Conservation (phyloP, 1,140 invertebrate genomes). For the Platorchestia sp. region DNA sequence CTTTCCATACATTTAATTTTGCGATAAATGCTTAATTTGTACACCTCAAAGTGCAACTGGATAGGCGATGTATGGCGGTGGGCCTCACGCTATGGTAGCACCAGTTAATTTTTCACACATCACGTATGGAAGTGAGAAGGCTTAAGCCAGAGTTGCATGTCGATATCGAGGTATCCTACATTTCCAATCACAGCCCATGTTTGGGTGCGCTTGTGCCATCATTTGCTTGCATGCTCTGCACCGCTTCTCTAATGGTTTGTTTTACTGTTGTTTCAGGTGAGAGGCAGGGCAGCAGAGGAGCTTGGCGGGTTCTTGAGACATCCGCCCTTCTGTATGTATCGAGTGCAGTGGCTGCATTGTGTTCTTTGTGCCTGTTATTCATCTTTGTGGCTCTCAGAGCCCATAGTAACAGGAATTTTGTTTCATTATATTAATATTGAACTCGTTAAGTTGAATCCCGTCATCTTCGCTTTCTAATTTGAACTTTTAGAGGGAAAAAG, state of each 20-base stretch:
- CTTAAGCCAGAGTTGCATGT: neutral
- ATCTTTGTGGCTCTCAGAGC: neutral
- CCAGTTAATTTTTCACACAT: neutral
- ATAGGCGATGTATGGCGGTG: no score
- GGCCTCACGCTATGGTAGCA: no score
- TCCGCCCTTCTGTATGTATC: neutral
- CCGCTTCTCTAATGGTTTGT: neutral
- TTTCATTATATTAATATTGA: neutral
- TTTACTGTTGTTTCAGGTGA: neutral
- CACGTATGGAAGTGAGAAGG: no score
- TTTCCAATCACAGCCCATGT: neutral
- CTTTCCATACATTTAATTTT: no score
- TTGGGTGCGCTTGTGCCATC: neutral
- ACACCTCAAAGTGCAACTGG: no score
- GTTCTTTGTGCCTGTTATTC: neutral
- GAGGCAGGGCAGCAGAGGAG: no score
- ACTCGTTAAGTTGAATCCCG: neutral
- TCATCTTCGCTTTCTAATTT: neutral
- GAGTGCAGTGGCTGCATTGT: neutral
- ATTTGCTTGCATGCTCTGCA: neutral
- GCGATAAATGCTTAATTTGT: no score
- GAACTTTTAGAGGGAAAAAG: neutral
- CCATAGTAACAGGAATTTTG: neutral
- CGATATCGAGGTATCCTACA: neutral
- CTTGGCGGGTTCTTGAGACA: neutral